Conservation (phyloP, 2,888 invertebrate species). For the Prosapia bicincta region DNA sequence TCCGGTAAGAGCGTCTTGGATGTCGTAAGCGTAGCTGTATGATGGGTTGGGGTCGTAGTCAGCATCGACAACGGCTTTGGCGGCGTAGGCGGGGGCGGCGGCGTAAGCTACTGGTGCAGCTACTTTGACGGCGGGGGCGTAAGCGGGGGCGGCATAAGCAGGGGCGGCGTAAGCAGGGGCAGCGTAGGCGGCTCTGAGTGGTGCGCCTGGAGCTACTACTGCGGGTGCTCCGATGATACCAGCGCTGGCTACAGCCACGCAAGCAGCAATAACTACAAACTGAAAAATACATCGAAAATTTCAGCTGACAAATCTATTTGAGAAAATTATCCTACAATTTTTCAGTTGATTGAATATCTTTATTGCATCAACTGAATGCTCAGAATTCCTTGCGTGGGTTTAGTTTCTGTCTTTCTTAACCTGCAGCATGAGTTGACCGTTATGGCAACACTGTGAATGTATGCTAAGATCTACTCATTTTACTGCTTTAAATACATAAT, state of each 20-base stretch:
- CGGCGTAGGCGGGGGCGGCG: constrained; percentile 56
- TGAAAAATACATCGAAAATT: constrained; percentile 5
- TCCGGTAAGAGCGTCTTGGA: constrained; percentile 38
- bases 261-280: constrained; percentile 35
- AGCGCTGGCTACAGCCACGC: constrained; percentile 42
- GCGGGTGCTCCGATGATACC: constrained; percentile 46
- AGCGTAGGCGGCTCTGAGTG: constrained; percentile 30
- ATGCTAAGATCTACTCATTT: no score
- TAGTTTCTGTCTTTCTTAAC: no score
- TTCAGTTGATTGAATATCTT: no score
- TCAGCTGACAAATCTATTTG: no score
- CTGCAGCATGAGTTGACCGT: no score
- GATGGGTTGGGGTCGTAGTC: constrained; percentile 39
- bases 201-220: constrained; percentile 41
- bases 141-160: constrained; percentile 45
- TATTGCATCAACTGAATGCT: no score
- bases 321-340: no score
- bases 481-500: no score
- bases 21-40: constrained; percentile 39
- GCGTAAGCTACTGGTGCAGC: constrained; percentile 48
- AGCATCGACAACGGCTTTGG: constrained; percentile 45
- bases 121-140: constrained; percentile 45
- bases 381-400: no score
- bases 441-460: no score
- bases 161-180: constrained; percentile 27